phyloP scores from a whole-genome alignment of 2,888 invertebrate species.

The Odontothrips loti region DNA sequence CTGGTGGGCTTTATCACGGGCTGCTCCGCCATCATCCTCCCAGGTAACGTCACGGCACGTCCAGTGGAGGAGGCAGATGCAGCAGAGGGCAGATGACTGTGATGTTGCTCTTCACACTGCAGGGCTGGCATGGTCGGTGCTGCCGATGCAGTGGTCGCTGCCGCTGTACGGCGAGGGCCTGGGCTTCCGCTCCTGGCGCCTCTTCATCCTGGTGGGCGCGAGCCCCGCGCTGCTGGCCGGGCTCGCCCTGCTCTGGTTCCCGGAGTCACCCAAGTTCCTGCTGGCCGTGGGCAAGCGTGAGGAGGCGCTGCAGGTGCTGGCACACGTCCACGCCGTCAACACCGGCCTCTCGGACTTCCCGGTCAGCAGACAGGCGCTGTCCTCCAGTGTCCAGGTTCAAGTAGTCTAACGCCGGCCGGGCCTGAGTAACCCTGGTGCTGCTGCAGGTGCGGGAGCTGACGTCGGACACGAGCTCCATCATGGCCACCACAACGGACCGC shows the following conservation, averaged over 20 bases:
- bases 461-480: conserved; percentile 9
- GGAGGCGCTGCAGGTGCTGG: conserved; percentile 33
- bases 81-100: neutral
- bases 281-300: conserved; percentile 32
- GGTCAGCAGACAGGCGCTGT: conserved; percentile 25
- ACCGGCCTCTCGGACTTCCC: conserved; percentile 33
- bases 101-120: conserved; percentile 30
- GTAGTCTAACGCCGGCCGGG: no score
- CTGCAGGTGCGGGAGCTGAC: conserved; percentile 3
- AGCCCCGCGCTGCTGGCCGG: conserved; percentile 35
- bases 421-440: no score
- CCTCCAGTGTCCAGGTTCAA: neutral
- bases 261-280: conserved; percentile 37
- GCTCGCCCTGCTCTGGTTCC: conserved; percentile 30
- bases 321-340: conserved; percentile 32
- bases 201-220: conserved; percentile 35
- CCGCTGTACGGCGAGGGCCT: conserved; percentile 4
- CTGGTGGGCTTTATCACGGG: conserved; percentile 42
- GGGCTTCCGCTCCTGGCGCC: conserved; percentile 34
- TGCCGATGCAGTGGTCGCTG: conserved; percentile 44
- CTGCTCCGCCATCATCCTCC: conserved; percentile 32
- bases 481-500: neutral
- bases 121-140: conserved; percentile 44
- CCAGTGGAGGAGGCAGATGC: no score
- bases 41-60: neutral